These are phyloP conservation scores for Hirundichthys speculiger DNA, from an alignment of 2,113 vertebrate species.

Conservation along the genomic window DNA sequence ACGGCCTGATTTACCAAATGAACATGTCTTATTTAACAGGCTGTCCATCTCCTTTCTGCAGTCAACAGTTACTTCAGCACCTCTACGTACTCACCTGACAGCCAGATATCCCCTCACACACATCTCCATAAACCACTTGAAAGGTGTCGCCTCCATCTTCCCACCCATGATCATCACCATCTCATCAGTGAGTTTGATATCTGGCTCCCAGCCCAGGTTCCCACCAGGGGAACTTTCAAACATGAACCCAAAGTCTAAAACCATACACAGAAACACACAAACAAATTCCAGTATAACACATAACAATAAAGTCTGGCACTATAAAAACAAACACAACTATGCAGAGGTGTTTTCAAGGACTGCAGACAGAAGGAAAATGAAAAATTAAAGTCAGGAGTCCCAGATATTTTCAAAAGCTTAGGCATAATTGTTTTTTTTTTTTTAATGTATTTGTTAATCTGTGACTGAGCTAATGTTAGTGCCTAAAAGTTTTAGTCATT, in stretches of 20 bases:
- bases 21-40: neutral
- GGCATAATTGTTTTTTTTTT: neutral
- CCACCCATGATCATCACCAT: conserved; percentile 99
- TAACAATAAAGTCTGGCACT: neutral
- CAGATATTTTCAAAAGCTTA: neutral
- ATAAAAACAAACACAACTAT: neutral
- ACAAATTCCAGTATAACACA: neutral
- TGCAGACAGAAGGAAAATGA: neutral
- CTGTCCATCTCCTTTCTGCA: neutral
- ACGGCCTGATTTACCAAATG: conserved; percentile 81
- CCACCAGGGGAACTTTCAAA: conserved; percentile 97
- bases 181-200: conserved; percentile 96
- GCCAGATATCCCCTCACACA: conserved; percentile 96
- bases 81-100: conserved; percentile 84
- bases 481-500: neutral
- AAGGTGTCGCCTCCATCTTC: conserved; percentile 98
- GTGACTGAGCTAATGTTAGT: no score
- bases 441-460: neutral
- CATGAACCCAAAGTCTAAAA: conserved; percentile 96
- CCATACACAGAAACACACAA: conserved; percentile 26
- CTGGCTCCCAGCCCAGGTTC: conserved; percentile 97
- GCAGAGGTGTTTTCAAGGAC: neutral
- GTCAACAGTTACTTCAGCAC: neutral
- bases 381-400: neutral
- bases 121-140: conserved; percentile 99